phyloP scores from a whole-genome alignment of 2,113 vertebrate species.

The Eira barbara region DNA sequence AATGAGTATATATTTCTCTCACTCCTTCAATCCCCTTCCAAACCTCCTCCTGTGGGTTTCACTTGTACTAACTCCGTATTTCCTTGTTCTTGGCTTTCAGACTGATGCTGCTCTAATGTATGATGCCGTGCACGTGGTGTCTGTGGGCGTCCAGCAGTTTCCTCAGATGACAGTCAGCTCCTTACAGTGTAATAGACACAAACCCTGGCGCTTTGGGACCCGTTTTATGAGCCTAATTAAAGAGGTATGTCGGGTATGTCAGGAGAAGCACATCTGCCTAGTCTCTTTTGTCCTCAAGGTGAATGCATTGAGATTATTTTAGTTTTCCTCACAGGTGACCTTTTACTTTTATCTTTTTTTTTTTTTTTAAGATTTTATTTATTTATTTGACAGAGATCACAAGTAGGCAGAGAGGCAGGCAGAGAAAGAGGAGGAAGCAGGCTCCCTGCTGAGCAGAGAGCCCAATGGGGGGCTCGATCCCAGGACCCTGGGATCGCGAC shows the following conservation, averaged over 20 bases:
- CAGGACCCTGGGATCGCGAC: no score
- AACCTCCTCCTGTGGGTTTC: fast-evolving
- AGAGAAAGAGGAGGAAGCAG: no score
- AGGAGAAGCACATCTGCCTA: neutral
- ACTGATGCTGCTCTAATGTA: slow-evolving; percentile 98
- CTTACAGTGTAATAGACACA: slow-evolving; percentile 97
- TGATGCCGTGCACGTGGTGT: slow-evolving; percentile 96
- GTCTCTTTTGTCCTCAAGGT: neutral
- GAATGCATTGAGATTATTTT: neutral
- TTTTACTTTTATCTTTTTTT: neutral
- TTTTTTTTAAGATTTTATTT: no score
- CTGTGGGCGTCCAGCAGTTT: slow-evolving; percentile 98
- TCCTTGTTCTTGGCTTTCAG: slow-evolving; percentile 81
- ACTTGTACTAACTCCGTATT: neutral
- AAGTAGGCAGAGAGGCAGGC: no score
- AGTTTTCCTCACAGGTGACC: neutral
- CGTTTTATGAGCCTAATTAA: slow-evolving; percentile 98
- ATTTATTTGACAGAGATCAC: no score
- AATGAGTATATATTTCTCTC: neutral
- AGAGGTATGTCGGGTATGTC: slow-evolving; percentile 88
- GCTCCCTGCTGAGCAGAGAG: no score
- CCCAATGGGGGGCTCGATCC: no score
- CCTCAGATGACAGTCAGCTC: slow-evolving; percentile 99
- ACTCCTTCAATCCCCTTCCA: neutral
- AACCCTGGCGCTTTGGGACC: slow-evolving; percentile 97